Base-by-base conservation (phyloP, 2,888 invertebrate genomes). In the Leptinotarsa peninsularis region DNA sequence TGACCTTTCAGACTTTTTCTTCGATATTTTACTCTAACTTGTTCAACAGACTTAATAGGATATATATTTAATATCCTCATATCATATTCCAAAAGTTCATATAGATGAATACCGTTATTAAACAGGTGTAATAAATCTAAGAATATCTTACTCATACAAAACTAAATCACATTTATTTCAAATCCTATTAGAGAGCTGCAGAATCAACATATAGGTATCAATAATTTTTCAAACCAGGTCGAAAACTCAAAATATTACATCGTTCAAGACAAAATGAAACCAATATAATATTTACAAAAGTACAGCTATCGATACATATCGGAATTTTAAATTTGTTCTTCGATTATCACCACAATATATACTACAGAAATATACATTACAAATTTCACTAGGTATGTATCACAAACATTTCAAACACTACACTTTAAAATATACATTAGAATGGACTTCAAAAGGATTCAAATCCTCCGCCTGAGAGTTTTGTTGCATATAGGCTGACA, bases 401-500 rank as follows among this genome's bases (percentile, higher is more conserved):
- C 76, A 76, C 76, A 76, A 76, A 71, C 71, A 66, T 71, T 67
- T 69, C 23, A 58, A 58, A 43, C 49, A 70, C 70, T 70, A 70
- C 43, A 49, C 18, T 14, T 58, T 70, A 70, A 58, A 70, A 70
- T 70, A 70, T 58, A 70, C 15, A 43, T 68, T 23, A 50, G 50
- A 49, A 49, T 49, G 67, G 33, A 56, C 49, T 60, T 69, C 75
- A 78, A 54, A 78, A 74, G 5, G 80, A 77, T 54, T 93, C 93
- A 85, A 92, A 88, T 77, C 91, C 91, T 80, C 93, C 91, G 77
- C 95, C 95, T 84, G 95, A 93, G 83, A 96, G 90, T 89, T 95
- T 95, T 80, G 94, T 93, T 78, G 95, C 95, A 87, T 96, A 96
- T 87, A 95, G 91, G 87, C 94, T 93, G 82, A 96, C 91, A 85